Evolutionary conservation across 1,140 invertebrate species (phyloP).

Genomic region (Pseudomyrmex gracilis): DNA sequence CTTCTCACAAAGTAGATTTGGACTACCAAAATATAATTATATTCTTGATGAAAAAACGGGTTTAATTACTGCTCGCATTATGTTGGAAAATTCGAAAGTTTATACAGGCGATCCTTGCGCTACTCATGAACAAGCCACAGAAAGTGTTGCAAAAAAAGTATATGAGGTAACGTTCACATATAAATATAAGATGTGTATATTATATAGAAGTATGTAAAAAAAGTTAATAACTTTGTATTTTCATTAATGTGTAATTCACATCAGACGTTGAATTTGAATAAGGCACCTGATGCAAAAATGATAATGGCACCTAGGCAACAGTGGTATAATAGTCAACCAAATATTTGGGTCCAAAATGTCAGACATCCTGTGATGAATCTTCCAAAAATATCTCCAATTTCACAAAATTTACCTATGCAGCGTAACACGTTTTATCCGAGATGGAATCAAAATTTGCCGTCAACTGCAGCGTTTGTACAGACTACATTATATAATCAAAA

Average conservation of each 20-base stretch:
- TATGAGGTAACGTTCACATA: slow-evolving; percentile 70
- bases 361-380: slow-evolving; percentile 60
- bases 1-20: slow-evolving; percentile 79
- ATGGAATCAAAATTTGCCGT: slow-evolving; percentile 67
- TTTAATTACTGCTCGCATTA: slow-evolving; percentile 79
- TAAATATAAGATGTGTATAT: no score
- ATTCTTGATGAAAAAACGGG: slow-evolving; percentile 73
- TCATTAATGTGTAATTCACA: neutral
- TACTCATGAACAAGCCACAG: slow-evolving; percentile 81
- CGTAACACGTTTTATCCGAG: slow-evolving; percentile 59
- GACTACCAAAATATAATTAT: slow-evolving; percentile 84
- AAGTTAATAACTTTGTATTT: neutral
- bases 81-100: slow-evolving; percentile 78
- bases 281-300: slow-evolving; percentile 60
- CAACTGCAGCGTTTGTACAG: slow-evolving; percentile 28
- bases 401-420: slow-evolving; percentile 54
- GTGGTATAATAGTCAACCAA: slow-evolving; percentile 73
- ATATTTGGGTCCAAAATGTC: slow-evolving; percentile 66
- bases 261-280: slow-evolving; percentile 73
- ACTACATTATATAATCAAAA: slow-evolving; percentile 29
- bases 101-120: slow-evolving; percentile 78
- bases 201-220: slow-evolving; percentile 11
- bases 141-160: slow-evolving; percentile 82
- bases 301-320: slow-evolving; percentile 74
- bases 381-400: slow-evolving; percentile 47